phyloP scores from a whole-genome alignment of 2,113 vertebrate species.

The Petromus typicus region DNA sequence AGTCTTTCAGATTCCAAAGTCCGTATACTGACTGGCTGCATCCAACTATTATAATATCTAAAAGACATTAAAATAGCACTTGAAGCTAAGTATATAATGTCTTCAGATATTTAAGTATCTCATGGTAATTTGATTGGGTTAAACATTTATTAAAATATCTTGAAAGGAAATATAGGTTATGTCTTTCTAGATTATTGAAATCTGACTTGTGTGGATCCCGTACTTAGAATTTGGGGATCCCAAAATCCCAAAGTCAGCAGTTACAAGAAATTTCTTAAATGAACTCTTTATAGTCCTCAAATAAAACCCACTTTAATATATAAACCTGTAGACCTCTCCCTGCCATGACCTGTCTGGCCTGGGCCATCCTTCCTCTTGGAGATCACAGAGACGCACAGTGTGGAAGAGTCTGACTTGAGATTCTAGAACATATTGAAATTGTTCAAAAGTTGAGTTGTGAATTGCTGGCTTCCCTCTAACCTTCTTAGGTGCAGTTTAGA shows the following conservation, averaged over 20 bases:
- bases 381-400: not conserved
- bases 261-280: constrained; percentile 22
- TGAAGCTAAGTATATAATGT: not conserved
- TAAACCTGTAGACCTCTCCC: not conserved
- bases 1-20: not conserved
- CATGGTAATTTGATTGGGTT: not conserved
- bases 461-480: not conserved
- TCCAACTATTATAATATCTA: not conserved
- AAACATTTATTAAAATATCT: not conserved
- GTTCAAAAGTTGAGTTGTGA: not conserved
- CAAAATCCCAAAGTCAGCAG: not conserved
- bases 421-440: not conserved
- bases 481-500: not conserved
- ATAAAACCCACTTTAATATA: not conserved
- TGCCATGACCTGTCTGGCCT: not conserved
- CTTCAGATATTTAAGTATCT: not conserved
- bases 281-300: not conserved
- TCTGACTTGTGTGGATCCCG: not conserved
- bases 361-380: not conserved
- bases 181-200: constrained; percentile 14
- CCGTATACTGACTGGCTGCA: not conserved
- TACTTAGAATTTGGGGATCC: not conserved
- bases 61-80: not conserved
- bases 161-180: not conserved
- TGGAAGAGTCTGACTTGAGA: not conserved